Conservation (phyloP, 2,113 vertebrate species). For the Hystrix brachyura region DNA sequence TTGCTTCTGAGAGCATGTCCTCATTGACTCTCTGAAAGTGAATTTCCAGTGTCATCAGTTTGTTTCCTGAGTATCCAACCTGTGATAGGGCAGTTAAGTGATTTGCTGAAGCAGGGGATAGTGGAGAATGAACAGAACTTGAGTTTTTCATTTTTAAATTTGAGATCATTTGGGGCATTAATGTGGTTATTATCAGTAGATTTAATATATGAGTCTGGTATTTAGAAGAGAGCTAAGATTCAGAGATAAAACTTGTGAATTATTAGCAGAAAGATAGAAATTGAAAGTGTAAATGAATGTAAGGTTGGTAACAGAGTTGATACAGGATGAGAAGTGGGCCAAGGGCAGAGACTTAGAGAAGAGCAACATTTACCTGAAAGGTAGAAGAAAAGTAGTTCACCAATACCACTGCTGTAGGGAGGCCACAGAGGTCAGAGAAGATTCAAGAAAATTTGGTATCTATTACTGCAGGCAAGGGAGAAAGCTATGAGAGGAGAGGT, state of each 20-base stretch:
- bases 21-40: background rate
- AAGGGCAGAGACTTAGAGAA: background rate
- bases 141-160: background rate
- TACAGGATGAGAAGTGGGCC: background rate
- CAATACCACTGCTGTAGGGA: background rate
- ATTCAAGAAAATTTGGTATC: background rate
- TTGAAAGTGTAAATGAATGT: background rate
- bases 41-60: background rate
- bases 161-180: background rate
- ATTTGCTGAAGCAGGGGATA: background rate
- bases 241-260: conserved; percentile 4
- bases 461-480: background rate
- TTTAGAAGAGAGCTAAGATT: background rate
- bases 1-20: background rate
- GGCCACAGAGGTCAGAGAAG: background rate
- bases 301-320: background rate
- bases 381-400: background rate
- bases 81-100: background rate
- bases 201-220: background rate
- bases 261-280: background rate
- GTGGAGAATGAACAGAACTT: background rate
- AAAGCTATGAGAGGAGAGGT: background rate
- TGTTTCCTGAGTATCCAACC: background rate
- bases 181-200: background rate
- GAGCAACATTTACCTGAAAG: background rate